phyloP scores from a whole-genome alignment of 2,113 vertebrate species.

The Perca fluviatilis region DNA sequence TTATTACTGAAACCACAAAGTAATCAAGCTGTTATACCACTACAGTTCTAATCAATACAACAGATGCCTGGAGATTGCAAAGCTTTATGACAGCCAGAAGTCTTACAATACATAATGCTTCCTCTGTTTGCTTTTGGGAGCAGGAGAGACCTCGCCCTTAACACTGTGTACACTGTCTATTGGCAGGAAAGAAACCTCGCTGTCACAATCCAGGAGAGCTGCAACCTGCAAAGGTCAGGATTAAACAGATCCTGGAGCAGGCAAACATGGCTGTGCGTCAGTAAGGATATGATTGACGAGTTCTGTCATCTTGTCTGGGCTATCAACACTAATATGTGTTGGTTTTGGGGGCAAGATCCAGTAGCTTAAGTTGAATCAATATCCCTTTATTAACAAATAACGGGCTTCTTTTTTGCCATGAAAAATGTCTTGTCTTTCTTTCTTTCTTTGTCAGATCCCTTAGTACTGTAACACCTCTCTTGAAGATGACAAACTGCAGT shows the following conservation, averaged over 20 bases:
- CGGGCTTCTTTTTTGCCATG: constrained; percentile 18
- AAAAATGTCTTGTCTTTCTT: constrained; percentile 31
- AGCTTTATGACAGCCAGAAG: constrained; percentile 69
- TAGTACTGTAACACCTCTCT: neutral
- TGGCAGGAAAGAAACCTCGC: constrained; percentile 63
- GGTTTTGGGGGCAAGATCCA: constrained; percentile 52
- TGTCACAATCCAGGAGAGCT: constrained; percentile 59
- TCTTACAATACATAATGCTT: constrained; percentile 42
- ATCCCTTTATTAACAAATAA: constrained; percentile 35
- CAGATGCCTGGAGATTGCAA: constrained; percentile 42
- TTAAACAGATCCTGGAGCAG: constrained; percentile 85
- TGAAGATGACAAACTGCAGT: neutral
- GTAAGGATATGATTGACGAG: constrained; percentile 51
- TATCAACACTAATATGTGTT: constrained; percentile 57
- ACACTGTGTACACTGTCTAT: constrained; percentile 74
- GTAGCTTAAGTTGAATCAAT: constrained; percentile 49
- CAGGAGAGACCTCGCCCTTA: constrained; percentile 73
- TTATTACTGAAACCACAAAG: constrained; percentile 18
- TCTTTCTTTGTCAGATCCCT: constrained; percentile 28
- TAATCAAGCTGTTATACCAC: constrained; percentile 39
- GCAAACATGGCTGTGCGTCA: constrained; percentile 69
- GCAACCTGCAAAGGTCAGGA: constrained; percentile 75
- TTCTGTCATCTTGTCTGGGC: constrained; percentile 50
- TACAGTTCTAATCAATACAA: constrained; percentile 42
- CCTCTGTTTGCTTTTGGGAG: constrained; percentile 69